Conservation (phyloP, 2,888 invertebrate species). For the Rosalia funebris region DNA sequence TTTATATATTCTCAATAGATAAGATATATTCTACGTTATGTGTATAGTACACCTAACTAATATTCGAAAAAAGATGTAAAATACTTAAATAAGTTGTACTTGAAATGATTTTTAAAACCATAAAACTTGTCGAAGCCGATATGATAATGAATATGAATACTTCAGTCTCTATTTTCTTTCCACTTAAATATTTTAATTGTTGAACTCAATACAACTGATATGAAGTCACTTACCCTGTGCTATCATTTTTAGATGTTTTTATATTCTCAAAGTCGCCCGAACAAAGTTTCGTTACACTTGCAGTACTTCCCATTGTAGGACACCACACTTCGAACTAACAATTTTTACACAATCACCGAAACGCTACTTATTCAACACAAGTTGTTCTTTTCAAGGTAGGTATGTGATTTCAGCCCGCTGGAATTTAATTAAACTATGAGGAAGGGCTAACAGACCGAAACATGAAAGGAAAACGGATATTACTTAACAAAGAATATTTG, state of each 20-base stretch:
- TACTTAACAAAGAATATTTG: background rate
- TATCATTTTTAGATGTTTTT: conserved; percentile 7
- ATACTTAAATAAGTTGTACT: too few species aligned
- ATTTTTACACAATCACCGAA: conserved; percentile 17
- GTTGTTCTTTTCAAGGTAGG: background rate
- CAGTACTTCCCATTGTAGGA: conserved; percentile 46
- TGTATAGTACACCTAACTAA: too few species aligned
- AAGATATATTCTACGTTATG: too few species aligned
- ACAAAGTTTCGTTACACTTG: conserved; percentile 46
- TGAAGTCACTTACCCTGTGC: conserved; percentile 17
- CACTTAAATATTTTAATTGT: too few species aligned
- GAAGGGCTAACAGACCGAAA: conserved; percentile 4
- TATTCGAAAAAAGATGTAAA: too few species aligned
- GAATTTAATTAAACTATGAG: background rate
- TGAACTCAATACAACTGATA: too few species aligned
- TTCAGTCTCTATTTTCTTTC: too few species aligned
- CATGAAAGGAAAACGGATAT: background rate
- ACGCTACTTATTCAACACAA: conserved; percentile 1
- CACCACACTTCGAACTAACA: too few species aligned
- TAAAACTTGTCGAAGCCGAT: too few species aligned
- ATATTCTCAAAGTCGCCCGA: conserved; percentile 37
- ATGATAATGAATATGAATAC: too few species aligned
- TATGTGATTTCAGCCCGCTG: background rate
- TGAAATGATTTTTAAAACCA: too few species aligned
- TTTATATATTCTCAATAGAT: too few species aligned